phyloP scores from a whole-genome alignment of 2,113 vertebrate species.

The Crotalus viridis region DNA sequence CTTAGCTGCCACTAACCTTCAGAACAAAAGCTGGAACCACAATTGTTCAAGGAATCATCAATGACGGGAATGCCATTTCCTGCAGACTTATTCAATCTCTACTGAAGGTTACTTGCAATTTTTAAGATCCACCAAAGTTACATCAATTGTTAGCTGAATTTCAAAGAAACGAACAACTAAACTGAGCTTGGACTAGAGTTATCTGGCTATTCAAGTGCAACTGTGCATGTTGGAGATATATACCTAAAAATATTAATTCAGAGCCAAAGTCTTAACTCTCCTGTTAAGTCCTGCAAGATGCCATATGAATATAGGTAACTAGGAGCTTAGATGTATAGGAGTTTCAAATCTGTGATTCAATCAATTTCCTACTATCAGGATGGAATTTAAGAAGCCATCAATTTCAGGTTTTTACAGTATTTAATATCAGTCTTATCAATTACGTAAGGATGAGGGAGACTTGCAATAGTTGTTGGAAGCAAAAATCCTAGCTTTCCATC shows the following conservation, averaged over 20 bases:
- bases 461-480: not conserved
- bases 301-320: constrained; percentile 1
- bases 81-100: not conserved
- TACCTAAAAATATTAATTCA: constrained; percentile 7
- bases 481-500: not conserved
- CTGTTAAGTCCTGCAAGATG: not conserved
- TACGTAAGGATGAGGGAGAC: not conserved
- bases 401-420: not conserved
- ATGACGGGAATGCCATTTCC: too few species aligned
- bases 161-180: constrained; percentile 2
- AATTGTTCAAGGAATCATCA: not conserved
- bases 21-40: not conserved
- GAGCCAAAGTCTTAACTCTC: constrained; percentile 7
- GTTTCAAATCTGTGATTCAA: not conserved
- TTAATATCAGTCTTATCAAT: not conserved
- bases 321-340: not conserved
- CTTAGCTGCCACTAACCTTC: not conserved
- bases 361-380: not conserved
- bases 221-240: not conserved
- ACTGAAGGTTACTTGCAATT: not conserved
- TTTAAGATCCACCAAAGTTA: not conserved
- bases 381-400: not conserved
- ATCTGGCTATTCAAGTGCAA: constrained; percentile 21
- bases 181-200: not conserved
- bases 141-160: not conserved